Base-by-base conservation (phyloP, 1,140 invertebrate species). In the Ganaspis sp. region DNA sequence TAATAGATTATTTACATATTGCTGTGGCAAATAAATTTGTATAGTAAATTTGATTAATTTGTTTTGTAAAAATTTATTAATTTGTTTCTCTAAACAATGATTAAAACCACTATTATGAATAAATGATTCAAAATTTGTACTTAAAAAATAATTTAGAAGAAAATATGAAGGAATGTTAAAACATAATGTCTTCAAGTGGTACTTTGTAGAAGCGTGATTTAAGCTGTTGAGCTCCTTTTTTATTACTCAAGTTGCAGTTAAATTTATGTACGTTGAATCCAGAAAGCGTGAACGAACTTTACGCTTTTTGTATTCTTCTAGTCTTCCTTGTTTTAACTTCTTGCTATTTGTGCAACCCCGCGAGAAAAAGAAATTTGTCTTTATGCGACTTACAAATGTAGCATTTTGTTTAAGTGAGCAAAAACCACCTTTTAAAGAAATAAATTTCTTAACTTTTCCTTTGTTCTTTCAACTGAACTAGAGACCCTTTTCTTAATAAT, bases 181-280 rank as follows among this genome's bases (percentile, higher is more conserved):
- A 34, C n/a, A 29, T 34, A 64, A 64, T 34, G 11, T 64, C 58
- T 34, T 64, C 23, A 64, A 64, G 26, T 29, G 23, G 23, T 29
- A 15, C 58, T 64, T 64, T 64, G 58, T 64, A 34, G 58, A n/a
- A 64, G 23, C 15, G 58, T 64, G 58, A 64, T 64, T 64, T 64
- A 64, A 64, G 58, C 58, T 29, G 58, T 64, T 64, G 58, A 64
- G 58, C 58, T 29, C 23, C 58, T 29, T 64, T 64, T 64, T 64
- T 64, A 64, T 29, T 64, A 64, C 58, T 29, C 26, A 11, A 64
- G 23, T 29, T 64, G 11, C 58, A 64, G 58, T 64, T 23, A 64
- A 64, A 64, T 64, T 64, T 34, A 64, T 64, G 26, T 34, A 15
- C 58, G 58, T 1, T n/a, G 58, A 64, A 64, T 34, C 26, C 23